These are phyloP conservation scores for Cheirogaleus medius DNA, from an alignment of 2,113 vertebrate genomes.

Conservation along the genomic window DNA sequence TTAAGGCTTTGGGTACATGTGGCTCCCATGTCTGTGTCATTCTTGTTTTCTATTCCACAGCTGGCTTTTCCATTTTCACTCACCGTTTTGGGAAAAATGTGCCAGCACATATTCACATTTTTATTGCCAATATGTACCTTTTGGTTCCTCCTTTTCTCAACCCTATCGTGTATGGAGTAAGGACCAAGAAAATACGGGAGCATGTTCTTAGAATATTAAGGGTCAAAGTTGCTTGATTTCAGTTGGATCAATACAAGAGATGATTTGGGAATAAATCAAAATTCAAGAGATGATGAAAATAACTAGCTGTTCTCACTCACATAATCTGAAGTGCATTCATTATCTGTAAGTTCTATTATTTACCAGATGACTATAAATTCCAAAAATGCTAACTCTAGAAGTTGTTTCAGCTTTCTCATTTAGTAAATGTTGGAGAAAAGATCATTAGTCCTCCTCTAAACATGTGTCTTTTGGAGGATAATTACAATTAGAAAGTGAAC, in stretches of 20 bases:
- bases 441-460: background rate
- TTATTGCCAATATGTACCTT: constrained; percentile 70
- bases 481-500: background rate
- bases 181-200: constrained; percentile 55
- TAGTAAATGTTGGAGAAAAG: background rate
- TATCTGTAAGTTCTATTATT: background rate
- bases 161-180: constrained; percentile 61
- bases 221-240: constrained; percentile 4
- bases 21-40: constrained; percentile 69
- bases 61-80: constrained; percentile 65
- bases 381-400: background rate
- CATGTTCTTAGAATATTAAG: background rate
- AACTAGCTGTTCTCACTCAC: background rate
- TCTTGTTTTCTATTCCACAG: constrained; percentile 62
- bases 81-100: constrained; percentile 66
- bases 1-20: constrained; percentile 56
- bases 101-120: constrained; percentile 48
- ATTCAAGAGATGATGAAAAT: background rate
- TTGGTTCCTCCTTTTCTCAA: constrained; percentile 70
- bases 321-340: background rate
- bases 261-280: background rate
- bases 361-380: background rate
- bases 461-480: background rate
- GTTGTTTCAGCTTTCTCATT: background rate
- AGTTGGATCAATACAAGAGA: background rate